A percentile compares a stretch with the other conserved stretches of the same genome.
These are phyloP conservation scores for Liasis olivaceus DNA, from an alignment of 2,797 vertebrate genomes.

Conservation along the genomic window DNA sequence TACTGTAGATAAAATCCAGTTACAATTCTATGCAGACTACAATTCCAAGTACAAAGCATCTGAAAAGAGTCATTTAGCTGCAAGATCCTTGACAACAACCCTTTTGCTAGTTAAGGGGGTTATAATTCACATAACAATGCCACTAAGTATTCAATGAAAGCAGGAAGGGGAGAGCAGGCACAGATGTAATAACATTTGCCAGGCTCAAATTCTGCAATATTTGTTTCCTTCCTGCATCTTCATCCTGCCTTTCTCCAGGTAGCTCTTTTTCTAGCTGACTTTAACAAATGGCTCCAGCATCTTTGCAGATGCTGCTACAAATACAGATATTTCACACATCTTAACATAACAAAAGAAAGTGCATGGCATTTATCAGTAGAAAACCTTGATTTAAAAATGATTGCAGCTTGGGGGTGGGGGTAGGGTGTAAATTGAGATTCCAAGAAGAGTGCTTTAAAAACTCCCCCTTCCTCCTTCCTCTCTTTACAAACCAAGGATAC, in stretches of 20 bases:
- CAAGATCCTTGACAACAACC: conserved; percentile 25
- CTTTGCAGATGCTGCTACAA: conserved; percentile 33
- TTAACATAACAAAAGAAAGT: conserved; percentile 28
- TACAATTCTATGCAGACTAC: background rate
- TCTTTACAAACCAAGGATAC: background rate
- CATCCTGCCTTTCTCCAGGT: conserved; percentile 50
- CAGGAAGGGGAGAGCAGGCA: background rate
- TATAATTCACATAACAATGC: conserved; percentile 41
- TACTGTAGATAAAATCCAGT: background rate
- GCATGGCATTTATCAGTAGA: background rate
- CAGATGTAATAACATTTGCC: conserved; percentile 26
- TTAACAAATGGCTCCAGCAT: conserved; percentile 57
- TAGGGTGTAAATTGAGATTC: background rate
- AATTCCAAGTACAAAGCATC: conserved; percentile 24
- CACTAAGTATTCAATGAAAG: conserved; percentile 25
- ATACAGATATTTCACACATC: conserved; percentile 41
- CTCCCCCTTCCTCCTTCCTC: background rate
- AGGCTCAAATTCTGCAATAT: background rate
- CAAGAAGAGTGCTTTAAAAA: background rate
- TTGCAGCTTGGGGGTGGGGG: background rate
- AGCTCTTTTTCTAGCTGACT: conserved; percentile 55
- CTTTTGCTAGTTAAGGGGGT: background rate
- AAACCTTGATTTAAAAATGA: background rate
- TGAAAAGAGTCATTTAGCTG: conserved; percentile 23
- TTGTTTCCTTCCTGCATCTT: conserved; percentile 49